Evolutionary conservation across 2,888 invertebrate genomes (phyloP), one percentile per base, ranked within the genome.

Genomic region (Spodoptera exigua): DNA sequence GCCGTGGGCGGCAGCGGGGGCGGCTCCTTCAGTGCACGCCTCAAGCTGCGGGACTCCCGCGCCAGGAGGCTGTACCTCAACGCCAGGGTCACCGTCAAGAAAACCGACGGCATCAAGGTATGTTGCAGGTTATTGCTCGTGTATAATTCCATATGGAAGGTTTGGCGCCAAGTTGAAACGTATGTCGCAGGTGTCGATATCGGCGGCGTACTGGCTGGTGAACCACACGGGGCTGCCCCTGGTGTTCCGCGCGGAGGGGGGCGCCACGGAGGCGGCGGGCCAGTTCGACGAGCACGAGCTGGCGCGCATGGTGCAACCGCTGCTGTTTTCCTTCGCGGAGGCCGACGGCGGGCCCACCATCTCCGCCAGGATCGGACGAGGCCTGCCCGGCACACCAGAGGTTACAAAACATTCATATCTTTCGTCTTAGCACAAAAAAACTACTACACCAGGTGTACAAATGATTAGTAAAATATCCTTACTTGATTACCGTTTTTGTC

Each of bases 191-290:
- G 95, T 98, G 76, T 96, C 96, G 16, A 95, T 99, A 21, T 97
- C 96, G 47, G 97, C 98, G 2, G 97, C 98, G 2, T 99, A 97
- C 92, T 99, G 99, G 99, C 96, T 99, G 73, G 96, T 99, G 61
- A 99, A 99, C 94, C 97, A 98, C 89, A 97, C 99, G 5, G 99
- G 99, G 0, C 93, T 99, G 64, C 99, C 99, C n/a, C 93, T 99
- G 63, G 97, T 99, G 54, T 98, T 99, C 89, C 96, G 97, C 76
- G 99, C 99, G 90, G 98, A 98, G 87, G 97, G 98, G 12, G 96
- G 96, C 2, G 95, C 95, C 11, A 86, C 92, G 21, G 97, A 96
- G 80, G 96, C 97, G 67, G 97, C 98, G 7, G 99, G 99, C 2
- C 99, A 99, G 92, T 98, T 97, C 87, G 96, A 96, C 59, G 99